Evolutionary conservation across 2,888 invertebrate species (phyloP).

Genomic region (Agrotis puta): DNA sequence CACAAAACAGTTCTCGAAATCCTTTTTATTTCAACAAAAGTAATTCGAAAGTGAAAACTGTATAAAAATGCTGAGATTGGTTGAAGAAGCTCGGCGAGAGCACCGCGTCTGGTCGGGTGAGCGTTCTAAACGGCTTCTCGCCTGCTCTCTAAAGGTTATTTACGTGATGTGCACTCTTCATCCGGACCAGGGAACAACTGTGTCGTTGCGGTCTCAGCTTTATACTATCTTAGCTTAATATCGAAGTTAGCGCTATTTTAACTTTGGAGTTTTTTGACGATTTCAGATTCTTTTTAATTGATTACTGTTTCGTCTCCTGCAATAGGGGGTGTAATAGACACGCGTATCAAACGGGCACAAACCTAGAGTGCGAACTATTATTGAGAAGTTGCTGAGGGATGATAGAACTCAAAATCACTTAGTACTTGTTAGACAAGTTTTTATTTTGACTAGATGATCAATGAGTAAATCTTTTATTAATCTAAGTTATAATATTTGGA

Average conservation of each 20-base stretch:
- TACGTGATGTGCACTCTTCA: slow-evolving; percentile 40
- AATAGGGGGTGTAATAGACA: too few relatives aligned
- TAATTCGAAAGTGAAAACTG: slow-evolving; percentile 27
- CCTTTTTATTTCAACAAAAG: slow-evolving; percentile 11
- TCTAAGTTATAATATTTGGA: background rate
- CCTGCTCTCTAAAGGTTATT: slow-evolving; percentile 46
- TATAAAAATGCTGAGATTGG: slow-evolving; percentile 30
- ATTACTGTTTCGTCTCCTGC: too few relatives aligned
- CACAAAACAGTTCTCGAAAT: background rate
- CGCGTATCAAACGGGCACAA: too few relatives aligned
- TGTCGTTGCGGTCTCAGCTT: slow-evolving; percentile 39
- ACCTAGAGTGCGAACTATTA: too few relatives aligned
- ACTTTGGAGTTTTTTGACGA: background rate
- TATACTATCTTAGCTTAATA: slow-evolving; percentile 14
- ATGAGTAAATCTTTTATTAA: too few relatives aligned
- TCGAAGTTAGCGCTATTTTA: slow-evolving; percentile 6
- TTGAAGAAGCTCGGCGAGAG: slow-evolving; percentile 35
- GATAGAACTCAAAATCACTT: too few relatives aligned
- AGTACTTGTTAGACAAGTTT: too few relatives aligned
- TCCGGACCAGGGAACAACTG: slow-evolving; percentile 50
- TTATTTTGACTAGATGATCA: too few relatives aligned
- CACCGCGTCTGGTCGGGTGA: slow-evolving; percentile 33
- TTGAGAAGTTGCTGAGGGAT: too few relatives aligned
- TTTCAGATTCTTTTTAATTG: background rate
- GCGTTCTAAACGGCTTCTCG: slow-evolving; percentile 35